Percentiles rank a stretch among this genome's conserved stretches.
phyloP scores from a whole-genome alignment of 2,797 vertebrate genomes.

The Dendrocincla fuliginosa region DNA sequence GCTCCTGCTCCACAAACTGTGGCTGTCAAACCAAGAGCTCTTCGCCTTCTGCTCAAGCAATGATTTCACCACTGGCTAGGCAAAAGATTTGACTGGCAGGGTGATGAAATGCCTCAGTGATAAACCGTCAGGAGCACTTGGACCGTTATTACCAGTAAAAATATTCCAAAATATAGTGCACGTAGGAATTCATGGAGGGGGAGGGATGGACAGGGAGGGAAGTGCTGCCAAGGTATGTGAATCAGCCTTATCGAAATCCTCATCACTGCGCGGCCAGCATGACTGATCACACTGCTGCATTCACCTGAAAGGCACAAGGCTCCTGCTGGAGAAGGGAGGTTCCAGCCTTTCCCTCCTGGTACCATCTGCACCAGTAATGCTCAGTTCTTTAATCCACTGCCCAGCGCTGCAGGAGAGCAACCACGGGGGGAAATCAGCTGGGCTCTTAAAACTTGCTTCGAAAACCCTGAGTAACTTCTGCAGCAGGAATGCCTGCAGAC shows the following conservation, averaged over 20 bases:
- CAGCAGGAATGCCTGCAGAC: slow-evolving; percentile 11
- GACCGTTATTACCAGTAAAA: not conserved
- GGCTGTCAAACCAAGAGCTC: not conserved
- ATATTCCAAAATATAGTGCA: not conserved
- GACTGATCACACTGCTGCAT: slow-evolving; percentile 14
- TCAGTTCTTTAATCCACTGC: not conserved
- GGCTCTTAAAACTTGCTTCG: slow-evolving; percentile 17
- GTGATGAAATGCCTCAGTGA: not conserved
- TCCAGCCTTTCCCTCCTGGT: not conserved
- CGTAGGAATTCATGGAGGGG: not conserved
- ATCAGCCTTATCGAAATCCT: slow-evolving; percentile 12
- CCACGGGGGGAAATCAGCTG: not conserved
- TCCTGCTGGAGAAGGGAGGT: not conserved
- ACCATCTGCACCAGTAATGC: not conserved
- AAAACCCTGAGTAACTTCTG: slow-evolving; percentile 24
- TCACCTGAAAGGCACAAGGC: not conserved
- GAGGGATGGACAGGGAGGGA: not conserved
- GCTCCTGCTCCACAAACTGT: not conserved
- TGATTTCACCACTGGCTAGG: not conserved
- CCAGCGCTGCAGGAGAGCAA: not conserved
- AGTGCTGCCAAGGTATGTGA: not conserved
- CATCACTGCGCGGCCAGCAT: not conserved
- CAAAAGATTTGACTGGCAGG: not conserved
- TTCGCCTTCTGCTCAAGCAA: not conserved
- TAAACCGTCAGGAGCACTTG: not conserved